Evolutionary conservation across 2,888 invertebrate species (phyloP), one percentile per base, ranked within the genome.

Genomic region (Merodon equestris): DNA sequence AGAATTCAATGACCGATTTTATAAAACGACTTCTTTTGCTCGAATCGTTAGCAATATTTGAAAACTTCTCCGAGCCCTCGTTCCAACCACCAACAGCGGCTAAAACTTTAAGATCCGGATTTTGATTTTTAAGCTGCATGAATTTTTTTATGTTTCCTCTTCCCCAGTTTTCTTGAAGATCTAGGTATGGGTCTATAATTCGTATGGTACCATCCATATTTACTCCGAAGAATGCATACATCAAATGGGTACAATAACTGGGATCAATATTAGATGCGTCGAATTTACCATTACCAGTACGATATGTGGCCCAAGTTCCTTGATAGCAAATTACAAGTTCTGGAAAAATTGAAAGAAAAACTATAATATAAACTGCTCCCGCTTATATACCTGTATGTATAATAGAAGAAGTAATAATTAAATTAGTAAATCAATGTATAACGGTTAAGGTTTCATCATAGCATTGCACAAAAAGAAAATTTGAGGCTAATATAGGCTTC

Each of bases 251-350:
- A 85, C 95, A 96, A 0, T 94, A 88, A 9, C 86, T 87, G 0
- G 94, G 91, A 83, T 95, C 91, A 44, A 95, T 93, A 72, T 93
- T 83, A 9, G 90, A 90, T 0, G 94, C 91, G 9, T 91, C 90
- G 83, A 93, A 95, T 85, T 92, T 91, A 0, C 95, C 95, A 53
- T 89, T 84, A 0, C 91, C 92, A 0, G 85, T 86, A 38, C 95
- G 91, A 84, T 95, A 94, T 0, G 91, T 91, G 0, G 95, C 91
- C 95, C 95, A 95, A 10, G 93, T 92, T 1, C 94, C 94, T 82
- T 92, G 93, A 87, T 95, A 95, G 83, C 95, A 95, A 0, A 94
- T 90, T 0, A 95, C 88, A 74, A 91, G 89, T 81, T 92, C 93
- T 94, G 84, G 81, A 74, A 17, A 38, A 12, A 10, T 1, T 38